Base-by-base conservation (phyloP, 2,888 invertebrate genomes). In the Dione vanillae region DNA sequence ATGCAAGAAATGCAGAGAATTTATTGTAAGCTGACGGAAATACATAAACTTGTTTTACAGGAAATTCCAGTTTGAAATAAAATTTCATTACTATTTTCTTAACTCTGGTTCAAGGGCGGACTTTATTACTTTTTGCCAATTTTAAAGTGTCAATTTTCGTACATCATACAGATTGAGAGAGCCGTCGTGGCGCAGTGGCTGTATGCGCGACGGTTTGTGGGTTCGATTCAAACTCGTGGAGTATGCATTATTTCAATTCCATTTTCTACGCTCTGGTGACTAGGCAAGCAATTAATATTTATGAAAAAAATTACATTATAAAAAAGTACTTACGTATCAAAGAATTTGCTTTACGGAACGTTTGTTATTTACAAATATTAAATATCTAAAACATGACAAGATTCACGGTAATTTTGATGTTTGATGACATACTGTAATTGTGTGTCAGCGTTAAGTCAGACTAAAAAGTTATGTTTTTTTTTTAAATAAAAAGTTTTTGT, bases 371-470 rank as follows among this genome's bases (percentile, higher is more conserved):
- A 54, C 16, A 1, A 37, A 54, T 37, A 54, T 54, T 54, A 47
- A 47, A 37, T 1, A 47, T 0, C 16, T 40, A 49, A 52, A 14
- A 52, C 0, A 65, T n/a, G 37, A 52, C 16, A n/a, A 14, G 41
- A 40, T 51, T 52, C 68, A 72, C 72, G 51, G 54, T 47, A 72
- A 72, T 69, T 72, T 72, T 56, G 69, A 47, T 61, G 40, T 66
- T 69, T 62, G 11, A 58, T 43, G 72, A 56, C 72, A 72, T 72
- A 49, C 67, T 72, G 66, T 45, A 20, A 68, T 49, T 16, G 16
- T 47, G 19, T n/a, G n/a, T n/a, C n/a, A n/a, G n/a, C n/a, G n/a
- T 47, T 16, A 40, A 64, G 27, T 27, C 27, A 27, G 27, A 2
- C 27, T 27, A 3, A 2, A 27, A 27, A 27, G 2, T 3, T 3